A percentile compares a stretch with the other conserved stretches of the same genome.
Conservation (phyloP, 2,888 invertebrate species). For the Acleris literana region DNA sequence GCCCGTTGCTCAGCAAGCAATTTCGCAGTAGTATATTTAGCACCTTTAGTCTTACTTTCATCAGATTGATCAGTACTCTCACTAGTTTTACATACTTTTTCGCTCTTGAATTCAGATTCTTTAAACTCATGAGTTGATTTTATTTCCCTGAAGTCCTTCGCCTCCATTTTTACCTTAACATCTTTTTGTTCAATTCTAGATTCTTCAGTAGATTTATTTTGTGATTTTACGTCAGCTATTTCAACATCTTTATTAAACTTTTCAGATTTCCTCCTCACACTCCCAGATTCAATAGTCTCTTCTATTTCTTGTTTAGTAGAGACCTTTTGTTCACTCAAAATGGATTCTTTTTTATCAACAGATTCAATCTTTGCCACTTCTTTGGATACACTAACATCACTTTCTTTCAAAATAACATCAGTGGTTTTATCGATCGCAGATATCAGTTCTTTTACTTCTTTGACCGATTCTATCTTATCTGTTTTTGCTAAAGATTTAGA, state of each 20-base stretch:
- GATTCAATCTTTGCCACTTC: conserved; percentile 45
- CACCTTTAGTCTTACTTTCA: conserved; percentile 17
- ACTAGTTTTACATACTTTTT: conserved; percentile 7
- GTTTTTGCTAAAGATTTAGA: conserved; percentile 2
- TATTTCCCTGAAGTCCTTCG: conserved; percentile 34
- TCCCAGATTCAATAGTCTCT: conserved; percentile 49
- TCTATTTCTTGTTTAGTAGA: conserved; percentile 47
- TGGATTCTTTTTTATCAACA: conserved; percentile 39
- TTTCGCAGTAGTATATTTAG: conserved; percentile 42
- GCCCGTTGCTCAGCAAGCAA: conserved; percentile 59
- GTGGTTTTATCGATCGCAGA: conserved; percentile 43
- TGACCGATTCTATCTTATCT: conserved; percentile 33
- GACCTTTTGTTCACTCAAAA: conserved; percentile 46
- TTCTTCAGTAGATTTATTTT: conserved; percentile 23
- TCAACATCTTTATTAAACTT: conserved; percentile 43
- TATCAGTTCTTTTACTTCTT: conserved; percentile 39
- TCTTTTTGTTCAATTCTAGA: conserved; percentile 15
- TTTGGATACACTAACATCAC: conserved; percentile 39
- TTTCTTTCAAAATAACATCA: conserved; percentile 41
- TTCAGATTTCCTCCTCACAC: conserved; percentile 46
- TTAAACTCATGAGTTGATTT: conserved; percentile 6
- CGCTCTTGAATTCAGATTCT: conserved; percentile 16
- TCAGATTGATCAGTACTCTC: conserved; percentile 22
- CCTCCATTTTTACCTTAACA: conserved; percentile 6
- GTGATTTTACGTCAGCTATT: conserved; percentile 27